These are phyloP conservation scores for honey bee (Apis mellifera) DNA, from an alignment of 1,140 invertebrate species.

Conservation along the genomic window DNA sequence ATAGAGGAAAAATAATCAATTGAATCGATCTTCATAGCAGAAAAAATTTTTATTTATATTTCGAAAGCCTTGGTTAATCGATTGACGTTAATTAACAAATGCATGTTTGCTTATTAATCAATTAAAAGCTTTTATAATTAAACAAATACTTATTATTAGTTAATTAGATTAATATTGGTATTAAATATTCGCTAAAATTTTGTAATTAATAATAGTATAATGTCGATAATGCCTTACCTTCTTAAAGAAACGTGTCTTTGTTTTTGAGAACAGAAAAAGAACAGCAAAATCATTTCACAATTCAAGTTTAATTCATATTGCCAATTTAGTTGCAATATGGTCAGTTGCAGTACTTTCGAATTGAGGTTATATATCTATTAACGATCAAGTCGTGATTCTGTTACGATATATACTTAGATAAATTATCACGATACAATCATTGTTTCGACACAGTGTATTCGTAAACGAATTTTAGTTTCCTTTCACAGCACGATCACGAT, in stretches of 20 bases:
- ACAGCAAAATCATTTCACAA: not conserved
- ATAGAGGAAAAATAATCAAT: not conserved
- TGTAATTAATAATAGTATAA: slow-evolving; percentile 65
- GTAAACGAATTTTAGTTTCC: not conserved
- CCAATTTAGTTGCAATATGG: not conserved
- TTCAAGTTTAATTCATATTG: not conserved
- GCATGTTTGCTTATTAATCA: slow-evolving; percentile 70
- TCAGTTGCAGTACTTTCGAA: slow-evolving; percentile 10
- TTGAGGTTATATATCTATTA: not conserved
- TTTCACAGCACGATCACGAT: not conserved
- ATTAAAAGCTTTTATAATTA: not conserved
- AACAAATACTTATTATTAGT: slow-evolving; percentile 2
- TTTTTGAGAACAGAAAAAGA: slow-evolving; percentile 33
- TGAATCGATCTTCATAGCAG: slow-evolving; percentile 8
- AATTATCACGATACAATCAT: slow-evolving; percentile 5
- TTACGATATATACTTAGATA: not conserved
- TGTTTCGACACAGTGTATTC: slow-evolving; percentile 5
- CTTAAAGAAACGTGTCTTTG: slow-evolving; percentile 64
- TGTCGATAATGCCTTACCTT: slow-evolving; percentile 66
- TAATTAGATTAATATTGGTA: slow-evolving; percentile 29
- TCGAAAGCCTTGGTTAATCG: slow-evolving; percentile 49
- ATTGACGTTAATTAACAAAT: slow-evolving; percentile 70
- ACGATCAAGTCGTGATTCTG: not conserved
- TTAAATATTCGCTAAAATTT: slow-evolving; percentile 46
- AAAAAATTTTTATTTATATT: not conserved